phyloP scores from a whole-genome alignment of 1,140 invertebrate genomes.

The Hycleus cichorii region DNA sequence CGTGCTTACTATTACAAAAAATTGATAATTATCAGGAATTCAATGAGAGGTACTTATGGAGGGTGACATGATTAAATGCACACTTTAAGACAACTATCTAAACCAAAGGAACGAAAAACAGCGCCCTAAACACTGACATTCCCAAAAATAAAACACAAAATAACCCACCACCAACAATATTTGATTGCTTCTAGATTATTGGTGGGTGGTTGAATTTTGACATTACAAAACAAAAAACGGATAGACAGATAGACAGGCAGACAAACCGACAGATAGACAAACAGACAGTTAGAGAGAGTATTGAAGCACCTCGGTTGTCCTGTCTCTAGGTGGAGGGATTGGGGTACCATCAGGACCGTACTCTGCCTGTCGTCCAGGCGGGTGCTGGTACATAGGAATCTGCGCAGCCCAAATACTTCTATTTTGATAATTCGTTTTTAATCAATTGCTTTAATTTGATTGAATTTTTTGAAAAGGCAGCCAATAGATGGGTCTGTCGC shows the following conservation, averaged over 20 bases:
- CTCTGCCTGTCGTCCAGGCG: slow-evolving; percentile 45
- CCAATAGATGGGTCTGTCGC: no score
- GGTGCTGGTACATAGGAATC: slow-evolving; percentile 53
- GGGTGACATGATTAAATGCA: no score
- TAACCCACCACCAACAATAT: background rate
- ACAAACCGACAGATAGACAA: slow-evolving; percentile 26
- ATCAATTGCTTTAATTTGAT: no score
- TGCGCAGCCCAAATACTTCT: slow-evolving; percentile 35
- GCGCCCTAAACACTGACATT: slow-evolving; percentile 28
- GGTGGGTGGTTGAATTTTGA: background rate
- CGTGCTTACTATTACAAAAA: slow-evolving; percentile 7
- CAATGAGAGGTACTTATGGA: no score
- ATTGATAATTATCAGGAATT: no score
- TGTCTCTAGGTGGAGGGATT: slow-evolving; percentile 44
- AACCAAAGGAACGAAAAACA: background rate
- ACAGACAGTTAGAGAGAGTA: slow-evolving; percentile 16
- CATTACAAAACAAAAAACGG: background rate
- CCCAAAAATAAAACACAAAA: background rate
- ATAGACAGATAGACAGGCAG: slow-evolving; percentile 10
- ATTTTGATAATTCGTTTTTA: no score
- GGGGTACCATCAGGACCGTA: slow-evolving; percentile 47
- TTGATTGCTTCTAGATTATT: no score
- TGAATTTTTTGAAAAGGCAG: no score
- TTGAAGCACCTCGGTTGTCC: slow-evolving; percentile 50
- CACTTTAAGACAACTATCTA: no score